These are phyloP conservation scores for Tridacna crocea DNA, from an alignment of 2,888 invertebrate species.

Conservation along the genomic window DNA sequence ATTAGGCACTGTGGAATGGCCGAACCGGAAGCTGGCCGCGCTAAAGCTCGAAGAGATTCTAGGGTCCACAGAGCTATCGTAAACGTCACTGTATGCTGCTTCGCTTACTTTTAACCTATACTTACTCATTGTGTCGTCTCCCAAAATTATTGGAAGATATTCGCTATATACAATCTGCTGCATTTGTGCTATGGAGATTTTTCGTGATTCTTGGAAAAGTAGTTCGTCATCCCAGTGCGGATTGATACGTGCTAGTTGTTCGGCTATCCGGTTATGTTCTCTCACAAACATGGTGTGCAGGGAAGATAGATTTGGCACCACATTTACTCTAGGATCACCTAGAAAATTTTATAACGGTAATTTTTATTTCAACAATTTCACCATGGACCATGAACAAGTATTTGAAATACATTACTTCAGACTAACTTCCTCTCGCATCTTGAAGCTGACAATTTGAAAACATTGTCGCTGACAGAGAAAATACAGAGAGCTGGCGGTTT, in stretches of 20 bases:
- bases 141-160: conserved; percentile 91
- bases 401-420: no score
- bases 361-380: no score
- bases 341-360: background rate
- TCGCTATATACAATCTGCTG: conserved; percentile 84
- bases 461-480: no score
- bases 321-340: conserved; percentile 94
- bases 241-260: conserved; percentile 90
- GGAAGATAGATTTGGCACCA: conserved; percentile 93
- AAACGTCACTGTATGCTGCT: conserved; percentile 12
- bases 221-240: conserved; percentile 89
- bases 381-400: no score
- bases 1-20: conserved; percentile 41
- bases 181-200: conserved; percentile 90
- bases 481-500: no score
- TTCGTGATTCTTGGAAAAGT: conserved; percentile 84
- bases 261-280: conserved; percentile 95
- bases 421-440: no score
- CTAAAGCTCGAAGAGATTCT: conserved; percentile 37
- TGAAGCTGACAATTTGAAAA: no score
- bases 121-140: conserved; percentile 30
- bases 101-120: conserved; percentile 26
- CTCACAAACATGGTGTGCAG: conserved; percentile 90
- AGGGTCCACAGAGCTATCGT: conserved; percentile 32
- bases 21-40: conserved; percentile 47